Conservation (phyloP, 2,888 invertebrate species). For the Nomada goodeniana region DNA sequence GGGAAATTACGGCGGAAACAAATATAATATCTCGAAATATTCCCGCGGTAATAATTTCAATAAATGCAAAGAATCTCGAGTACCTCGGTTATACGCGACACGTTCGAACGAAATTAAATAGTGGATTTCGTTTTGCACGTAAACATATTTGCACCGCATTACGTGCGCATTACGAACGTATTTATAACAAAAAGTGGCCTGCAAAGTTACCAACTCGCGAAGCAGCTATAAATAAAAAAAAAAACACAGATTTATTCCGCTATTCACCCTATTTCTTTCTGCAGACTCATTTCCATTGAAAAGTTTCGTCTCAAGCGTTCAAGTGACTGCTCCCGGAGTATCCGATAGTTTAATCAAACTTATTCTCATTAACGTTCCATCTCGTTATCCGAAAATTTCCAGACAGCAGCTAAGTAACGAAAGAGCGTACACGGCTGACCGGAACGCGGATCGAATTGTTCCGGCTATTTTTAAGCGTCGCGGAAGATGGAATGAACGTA, state of each 20-base stretch:
- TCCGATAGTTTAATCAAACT: not conserved
- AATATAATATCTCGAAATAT: not conserved
- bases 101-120: not conserved
- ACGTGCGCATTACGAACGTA: not conserved
- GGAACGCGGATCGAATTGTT: too few species aligned
- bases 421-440: too few species aligned
- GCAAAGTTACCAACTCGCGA: not conserved
- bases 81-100: too few species aligned
- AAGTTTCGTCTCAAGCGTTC: not conserved
- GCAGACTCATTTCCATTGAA: conserved; percentile 5
- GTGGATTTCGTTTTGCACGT: not conserved
- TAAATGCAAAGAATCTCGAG: not conserved
- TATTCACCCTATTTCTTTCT: conserved; percentile 21
- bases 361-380: not conserved
- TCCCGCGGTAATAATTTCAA: not conserved
- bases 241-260: conserved; percentile 4
- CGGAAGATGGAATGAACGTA: too few species aligned
- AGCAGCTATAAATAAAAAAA: conserved; percentile 2
- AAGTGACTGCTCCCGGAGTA: not conserved
- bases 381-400: too few species aligned
- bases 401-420: too few species aligned
- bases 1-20: not conserved
- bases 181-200: not conserved
- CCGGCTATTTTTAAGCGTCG: too few species aligned
- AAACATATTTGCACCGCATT: not conserved